Evolutionary conservation across 2,113 vertebrate genomes (phyloP), one percentile per base, ranked within the genome.

Genomic region (Turdus rufiventris): DNA sequence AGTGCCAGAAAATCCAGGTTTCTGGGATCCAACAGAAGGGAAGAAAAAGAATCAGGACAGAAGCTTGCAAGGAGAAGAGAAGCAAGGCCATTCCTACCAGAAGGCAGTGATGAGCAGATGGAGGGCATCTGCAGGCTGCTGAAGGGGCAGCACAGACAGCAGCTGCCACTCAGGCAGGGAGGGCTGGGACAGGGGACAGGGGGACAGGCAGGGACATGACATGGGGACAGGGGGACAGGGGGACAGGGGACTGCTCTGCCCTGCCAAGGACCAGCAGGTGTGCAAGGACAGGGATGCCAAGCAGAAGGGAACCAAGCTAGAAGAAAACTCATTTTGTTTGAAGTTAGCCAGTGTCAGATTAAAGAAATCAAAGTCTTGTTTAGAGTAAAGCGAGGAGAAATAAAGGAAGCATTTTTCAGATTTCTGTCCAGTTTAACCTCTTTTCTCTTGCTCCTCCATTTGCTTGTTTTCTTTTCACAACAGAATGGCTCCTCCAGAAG

Each of bases 261-360:
- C 72, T 96, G 96, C 96, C 95, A 96, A 95, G 83, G 33, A 92
- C 72, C 95, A 96, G 95, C 95, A 96, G 95, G 96, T 94, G 91
- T 88, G 88, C 75, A 25, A 56, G 76, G 34, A 60, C 24, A 84
- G 94, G 67, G 91, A 48, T 92, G 94, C 96, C 96, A 96, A 96
- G 94, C 94, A 95, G 95, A 96, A 95, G 95, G 94, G 75, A 92
- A 94, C 67, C 94, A 96, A 91, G 88, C 92, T 93, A 96, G 79
- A 96, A 96, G 95, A 92, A 96, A 94, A 94, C 72, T 80, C 88
- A 57, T 95, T 94, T 80, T 42, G 85, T 96, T 97, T 95, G 94
- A 96, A 96, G 89, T 93, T 91, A 80, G 91, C 93, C 82, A 53
- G 60, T 86, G 94, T 96, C 90, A 95, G 93, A 96, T 96, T 96